Conservation (phyloP, 2,888 invertebrate species). For the Apamea sordens region DNA sequence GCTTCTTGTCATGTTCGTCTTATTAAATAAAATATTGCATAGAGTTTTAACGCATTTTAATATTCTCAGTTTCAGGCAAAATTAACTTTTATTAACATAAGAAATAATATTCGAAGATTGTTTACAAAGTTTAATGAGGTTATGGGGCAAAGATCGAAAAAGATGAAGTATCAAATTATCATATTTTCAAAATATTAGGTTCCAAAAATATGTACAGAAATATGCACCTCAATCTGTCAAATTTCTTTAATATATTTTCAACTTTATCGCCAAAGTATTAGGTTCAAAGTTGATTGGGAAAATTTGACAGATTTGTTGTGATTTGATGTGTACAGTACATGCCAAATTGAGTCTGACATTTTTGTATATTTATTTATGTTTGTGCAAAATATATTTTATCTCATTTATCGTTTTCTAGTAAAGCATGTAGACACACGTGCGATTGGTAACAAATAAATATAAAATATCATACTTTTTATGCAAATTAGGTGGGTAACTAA, state of each 20-base stretch:
- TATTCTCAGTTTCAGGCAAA: not conserved
- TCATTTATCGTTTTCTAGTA: not conserved
- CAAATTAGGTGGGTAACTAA: constrained; percentile 16
- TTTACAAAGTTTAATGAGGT: not conserved
- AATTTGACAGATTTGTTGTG: no score
- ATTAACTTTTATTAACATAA: not conserved
- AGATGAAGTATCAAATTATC: not conserved
- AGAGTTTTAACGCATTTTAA: not conserved
- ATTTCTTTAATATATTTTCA: no score
- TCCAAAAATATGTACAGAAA: not conserved
- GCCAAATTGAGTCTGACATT: not conserved
- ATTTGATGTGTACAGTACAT: no score
- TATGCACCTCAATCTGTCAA: no score
- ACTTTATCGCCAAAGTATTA: no score
- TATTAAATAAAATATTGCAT: not conserved
- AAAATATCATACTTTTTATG: constrained; percentile 20
- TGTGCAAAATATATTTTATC: not conserved
- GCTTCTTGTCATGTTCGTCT: not conserved
- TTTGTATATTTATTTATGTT: no score
- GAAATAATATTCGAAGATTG: not conserved
- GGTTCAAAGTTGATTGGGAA: no score
- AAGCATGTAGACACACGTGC: not conserved
- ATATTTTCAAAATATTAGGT: not conserved
- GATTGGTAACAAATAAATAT: not conserved
- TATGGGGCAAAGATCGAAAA: constrained; percentile 3